Percentiles rank a stretch among this genome's conserved stretches.
phyloP scores from a whole-genome alignment of 2,888 invertebrate species.

The Steinernema carpocapsae region DNA sequence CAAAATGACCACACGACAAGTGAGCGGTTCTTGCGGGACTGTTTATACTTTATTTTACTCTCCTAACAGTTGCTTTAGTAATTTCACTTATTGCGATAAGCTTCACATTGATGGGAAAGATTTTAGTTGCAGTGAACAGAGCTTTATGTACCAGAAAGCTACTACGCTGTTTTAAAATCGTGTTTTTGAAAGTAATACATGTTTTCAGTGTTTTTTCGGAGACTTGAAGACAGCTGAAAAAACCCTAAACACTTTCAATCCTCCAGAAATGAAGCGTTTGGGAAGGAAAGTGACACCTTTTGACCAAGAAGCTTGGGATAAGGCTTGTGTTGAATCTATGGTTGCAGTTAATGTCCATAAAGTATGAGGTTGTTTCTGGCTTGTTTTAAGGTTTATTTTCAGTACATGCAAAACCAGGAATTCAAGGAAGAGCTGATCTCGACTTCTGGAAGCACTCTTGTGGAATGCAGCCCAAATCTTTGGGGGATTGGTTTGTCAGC shows the following conservation, averaged over 20 bases:
- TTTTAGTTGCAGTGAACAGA: constrained; percentile 68
- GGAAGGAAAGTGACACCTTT: constrained; percentile 4
- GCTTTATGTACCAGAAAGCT: constrained; percentile 69
- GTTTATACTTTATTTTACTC: constrained; percentile 9
- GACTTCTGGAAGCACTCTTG: constrained; percentile 68
- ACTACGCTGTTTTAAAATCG: too few relatives aligned
- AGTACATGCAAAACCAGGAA: constrained; percentile 67
- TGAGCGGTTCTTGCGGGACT: background rate
- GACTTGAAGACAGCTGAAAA: background rate
- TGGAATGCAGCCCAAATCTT: constrained; percentile 69
- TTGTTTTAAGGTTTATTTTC: background rate
- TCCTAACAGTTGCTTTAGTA: constrained; percentile 54
- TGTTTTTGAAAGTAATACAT: too few relatives aligned
- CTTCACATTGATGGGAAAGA: constrained; percentile 57
- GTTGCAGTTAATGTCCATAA: background rate
- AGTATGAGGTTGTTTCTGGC: background rate
- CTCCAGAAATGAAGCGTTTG: constrained; percentile 10
- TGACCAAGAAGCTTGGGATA: background rate
- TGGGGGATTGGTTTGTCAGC: constrained; percentile 70
- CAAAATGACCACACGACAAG: background rate
- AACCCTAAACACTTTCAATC: background rate
- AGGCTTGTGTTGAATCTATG: background rate
- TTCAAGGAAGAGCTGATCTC: constrained; percentile 61
- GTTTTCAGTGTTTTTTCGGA: background rate
- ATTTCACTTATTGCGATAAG: constrained; percentile 56